A percentile compares a stretch with the other conserved stretches of the same genome.
phyloP scores from a whole-genome alignment of 2,113 vertebrate species.

The Mixornis gularis region DNA sequence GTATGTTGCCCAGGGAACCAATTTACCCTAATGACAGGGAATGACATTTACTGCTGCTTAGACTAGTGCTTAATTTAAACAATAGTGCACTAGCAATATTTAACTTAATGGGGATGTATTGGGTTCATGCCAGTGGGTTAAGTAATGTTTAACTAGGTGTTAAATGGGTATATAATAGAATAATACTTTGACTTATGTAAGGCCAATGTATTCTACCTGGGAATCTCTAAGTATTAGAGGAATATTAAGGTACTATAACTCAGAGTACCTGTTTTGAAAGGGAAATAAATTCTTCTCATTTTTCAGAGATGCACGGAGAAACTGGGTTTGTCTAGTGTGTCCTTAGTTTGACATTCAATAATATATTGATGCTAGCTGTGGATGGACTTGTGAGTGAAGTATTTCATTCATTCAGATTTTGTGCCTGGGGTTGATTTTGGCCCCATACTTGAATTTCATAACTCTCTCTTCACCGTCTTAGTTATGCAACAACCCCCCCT shows the following conservation, averaged over 20 bases:
- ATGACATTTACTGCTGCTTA: slow-evolving; percentile 55
- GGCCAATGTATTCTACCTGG: slow-evolving; percentile 7
- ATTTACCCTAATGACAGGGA: slow-evolving; percentile 66
- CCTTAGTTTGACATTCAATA: neutral
- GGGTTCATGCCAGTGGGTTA: slow-evolving; percentile 56
- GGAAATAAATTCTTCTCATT: neutral
- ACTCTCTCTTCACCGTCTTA: neutral
- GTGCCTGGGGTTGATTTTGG: neutral
- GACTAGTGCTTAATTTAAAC: slow-evolving; percentile 58
- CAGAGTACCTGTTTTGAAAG: neutral
- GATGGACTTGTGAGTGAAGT: neutral
- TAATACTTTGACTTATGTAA: slow-evolving; percentile 25
- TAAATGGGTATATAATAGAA: slow-evolving; percentile 60
- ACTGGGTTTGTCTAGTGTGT: neutral
- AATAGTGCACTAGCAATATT: slow-evolving; percentile 55
- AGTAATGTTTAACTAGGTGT: slow-evolving; percentile 62
- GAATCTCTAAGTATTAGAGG: neutral
- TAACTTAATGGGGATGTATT: slow-evolving; percentile 41
- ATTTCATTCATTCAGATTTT: neutral
- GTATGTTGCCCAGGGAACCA: slow-evolving; percentile 63
- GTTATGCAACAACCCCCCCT: neutral
- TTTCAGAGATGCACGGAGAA: neutral
- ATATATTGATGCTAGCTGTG: neutral
- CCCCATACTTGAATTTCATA: neutral
- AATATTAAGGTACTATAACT: neutral